Base-by-base conservation (phyloP, 2,113 vertebrate species). In the Varanus salvator region DNA sequence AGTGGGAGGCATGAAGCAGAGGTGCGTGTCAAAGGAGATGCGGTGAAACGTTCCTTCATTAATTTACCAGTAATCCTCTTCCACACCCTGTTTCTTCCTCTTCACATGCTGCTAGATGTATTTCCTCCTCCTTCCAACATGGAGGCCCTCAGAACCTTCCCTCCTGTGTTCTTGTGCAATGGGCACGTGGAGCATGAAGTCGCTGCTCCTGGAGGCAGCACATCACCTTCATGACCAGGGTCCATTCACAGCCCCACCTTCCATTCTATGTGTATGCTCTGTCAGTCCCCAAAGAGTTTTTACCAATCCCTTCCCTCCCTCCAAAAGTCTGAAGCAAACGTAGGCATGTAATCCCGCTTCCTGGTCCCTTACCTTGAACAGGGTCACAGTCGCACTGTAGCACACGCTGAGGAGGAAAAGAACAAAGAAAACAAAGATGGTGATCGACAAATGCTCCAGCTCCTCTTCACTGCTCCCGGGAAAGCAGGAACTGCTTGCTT, bases 331-430 rank as follows among this genome's bases (percentile, higher is more conserved):
- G 66, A 74, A 19, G 48, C 6, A 76, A 44, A 19, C 38, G 21
- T 34, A 75, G 52, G 17, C 3, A 34, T 19, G 34, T 64, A 60
- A 21, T 29, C 31, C 3, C 44, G 11, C 54, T 50, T 48, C 34
- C 15, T 25, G 15, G 8, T 5, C 27, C 38, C 38, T 44, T 44
- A 98, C 95, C 90, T 98, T 98, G 4, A 97, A 92, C 75, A 96
- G 84, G 8, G 97, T 98, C 88, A 97, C 97, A 8, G 94, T 97
- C 12, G 98, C 96, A 85, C 97, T 96, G 93, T 98, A 98, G 92
- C 98, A 94, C 77, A 98, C 93, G 74, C 97, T 97, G 87, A 98
- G 94, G 92, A 98, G 96, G 95, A 98, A 98, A 91, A 98, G 98
- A 7, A 97, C 5, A 5, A 64, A 19, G 60, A 64, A 64, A 64